These are phyloP conservation scores for Anoura caudifer DNA, from an alignment of 2,113 vertebrate species.

Conservation along the genomic window DNA sequence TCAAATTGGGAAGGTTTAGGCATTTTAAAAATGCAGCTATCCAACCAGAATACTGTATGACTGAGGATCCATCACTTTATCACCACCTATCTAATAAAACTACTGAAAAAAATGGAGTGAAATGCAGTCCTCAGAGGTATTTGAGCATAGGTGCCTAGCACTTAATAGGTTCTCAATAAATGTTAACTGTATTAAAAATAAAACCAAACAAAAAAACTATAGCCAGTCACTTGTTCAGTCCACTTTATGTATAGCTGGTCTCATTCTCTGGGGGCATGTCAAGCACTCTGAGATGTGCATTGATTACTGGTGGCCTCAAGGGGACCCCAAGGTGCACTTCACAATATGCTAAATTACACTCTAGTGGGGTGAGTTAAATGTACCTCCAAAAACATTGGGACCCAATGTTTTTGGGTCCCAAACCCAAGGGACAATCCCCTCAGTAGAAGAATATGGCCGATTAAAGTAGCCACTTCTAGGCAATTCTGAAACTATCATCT, in stretches of 20 bases:
- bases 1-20: neutral
- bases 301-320: neutral
- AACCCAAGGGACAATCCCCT: neutral
- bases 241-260: too few species aligned
- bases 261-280: neutral
- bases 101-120: neutral
- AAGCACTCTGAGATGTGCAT: neutral
- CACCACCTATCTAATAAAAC: neutral
- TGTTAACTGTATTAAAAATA: neutral
- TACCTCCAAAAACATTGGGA: slow-evolving; percentile 25
- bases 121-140: neutral
- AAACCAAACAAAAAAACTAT: neutral
- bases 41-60: neutral
- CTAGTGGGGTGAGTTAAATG: slow-evolving; percentile 20
- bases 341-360: neutral
- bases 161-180: neutral
- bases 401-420: too few species aligned
- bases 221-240: neutral
- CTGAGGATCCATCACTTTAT: neutral
- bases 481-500: slow-evolving; percentile 10
- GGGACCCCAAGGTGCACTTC: neutral
- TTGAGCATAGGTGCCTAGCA: neutral
- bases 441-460: neutral
- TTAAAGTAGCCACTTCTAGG: neutral
- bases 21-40: neutral